These are phyloP conservation scores for Notiomystis cincta DNA, from an alignment of 2,113 vertebrate species.

Conservation along the genomic window DNA sequence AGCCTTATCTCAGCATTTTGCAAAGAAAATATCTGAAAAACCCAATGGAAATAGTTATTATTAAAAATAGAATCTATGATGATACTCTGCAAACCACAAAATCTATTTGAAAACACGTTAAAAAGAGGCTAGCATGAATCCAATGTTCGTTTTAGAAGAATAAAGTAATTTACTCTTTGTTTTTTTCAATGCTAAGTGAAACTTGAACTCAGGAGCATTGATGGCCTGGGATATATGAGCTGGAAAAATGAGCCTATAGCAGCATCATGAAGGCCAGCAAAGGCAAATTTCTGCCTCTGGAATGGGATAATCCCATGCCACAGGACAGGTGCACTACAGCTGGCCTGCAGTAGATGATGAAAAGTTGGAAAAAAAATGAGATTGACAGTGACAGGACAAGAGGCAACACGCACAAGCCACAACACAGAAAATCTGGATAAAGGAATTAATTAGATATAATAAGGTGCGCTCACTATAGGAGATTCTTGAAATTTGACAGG, in stretches of 20 bases:
- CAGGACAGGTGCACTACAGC: not conserved
- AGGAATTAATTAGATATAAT: not conserved
- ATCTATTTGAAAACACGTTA: not conserved
- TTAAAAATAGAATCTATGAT: not conserved
- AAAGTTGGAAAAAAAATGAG: not conserved
- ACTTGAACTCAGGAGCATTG: constrained; percentile 66
- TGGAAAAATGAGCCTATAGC: not conserved
- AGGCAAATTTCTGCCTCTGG: not conserved
- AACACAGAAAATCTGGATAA: not conserved
- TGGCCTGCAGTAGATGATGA: not conserved
- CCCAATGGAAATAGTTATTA: not conserved
- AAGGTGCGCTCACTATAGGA: not conserved
- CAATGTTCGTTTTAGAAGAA: constrained; percentile 13
- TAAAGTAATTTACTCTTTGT: constrained; percentile 53
- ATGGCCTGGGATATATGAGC: constrained; percentile 48
- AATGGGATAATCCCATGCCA: not conserved
- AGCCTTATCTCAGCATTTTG: not conserved
- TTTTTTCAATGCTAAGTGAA: constrained; percentile 63
- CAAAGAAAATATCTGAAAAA: not conserved
- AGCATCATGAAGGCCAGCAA: not conserved
- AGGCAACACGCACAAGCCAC: not conserved
- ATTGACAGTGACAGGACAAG: not conserved
- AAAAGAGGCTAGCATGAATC: not conserved
- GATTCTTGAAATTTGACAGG: not conserved
- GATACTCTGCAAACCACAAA: not conserved